Evolutionary conservation across 2,113 vertebrate species (phyloP), one percentile per base, ranked within the genome.

Genomic region (Anarhynchus alexandrinus): DNA sequence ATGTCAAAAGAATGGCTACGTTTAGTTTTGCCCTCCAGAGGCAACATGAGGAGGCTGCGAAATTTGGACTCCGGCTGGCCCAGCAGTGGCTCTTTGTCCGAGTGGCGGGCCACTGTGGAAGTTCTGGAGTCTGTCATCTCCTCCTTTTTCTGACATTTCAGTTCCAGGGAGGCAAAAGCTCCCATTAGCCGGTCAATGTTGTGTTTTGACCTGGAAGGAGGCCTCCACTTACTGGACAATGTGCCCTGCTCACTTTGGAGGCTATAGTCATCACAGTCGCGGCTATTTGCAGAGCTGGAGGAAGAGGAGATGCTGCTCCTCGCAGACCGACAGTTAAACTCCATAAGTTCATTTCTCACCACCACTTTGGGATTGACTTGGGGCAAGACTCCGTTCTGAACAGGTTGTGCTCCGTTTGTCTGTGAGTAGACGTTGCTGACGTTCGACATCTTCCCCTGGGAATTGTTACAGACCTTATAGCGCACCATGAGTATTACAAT

Each of bases 1-100:
- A 99, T 99, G 97, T 99, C 99, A 76, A 99, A 99, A 26, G 99
- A 99, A 96, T 99, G 99, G 98, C 99, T 99, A 97, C 99, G 98
- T 95, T 99, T 99, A 94, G 99, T 98, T 97, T 99, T 99, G 55
- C 98, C 98, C 96, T 99, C 99, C 98, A 99, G 98, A 73, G 99
- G 99, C 94, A 99, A 97, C 73, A 98, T 99, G 32, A 99, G 98
- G 72, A 99, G 98, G 88, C 99, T 99, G 84, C 98, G 98, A 91
- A 99, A 98, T 93, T 98, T 98, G 85, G 99, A 98, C 62, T 99
- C 99, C 0, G 98, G 97, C 42, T 99, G 98, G 85, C 99, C 99
- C 69, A 99, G 98, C 94, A 99, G 98, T 11, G 99, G 99, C 98
- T 99, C 99, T 97, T 99, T 99, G 98, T 99, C 99, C 6, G 99